Evolutionary conservation across 2,113 vertebrate genomes (phyloP).

Genomic region (Urocitellus parryii): DNA sequence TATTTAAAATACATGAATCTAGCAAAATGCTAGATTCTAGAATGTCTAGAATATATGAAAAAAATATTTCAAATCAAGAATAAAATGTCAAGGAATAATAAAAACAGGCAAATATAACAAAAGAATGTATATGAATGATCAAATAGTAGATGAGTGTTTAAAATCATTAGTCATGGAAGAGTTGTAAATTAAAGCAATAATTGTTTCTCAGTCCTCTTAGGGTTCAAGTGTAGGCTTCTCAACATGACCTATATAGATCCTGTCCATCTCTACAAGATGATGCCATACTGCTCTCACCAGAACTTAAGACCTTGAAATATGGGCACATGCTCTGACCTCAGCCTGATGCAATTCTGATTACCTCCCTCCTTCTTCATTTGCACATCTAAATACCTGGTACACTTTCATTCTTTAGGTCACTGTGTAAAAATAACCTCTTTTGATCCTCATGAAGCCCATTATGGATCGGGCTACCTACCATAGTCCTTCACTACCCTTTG

Average conservation of each 20-base stretch:
- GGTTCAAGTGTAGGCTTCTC: neutral
- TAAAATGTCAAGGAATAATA: conserved; percentile 30
- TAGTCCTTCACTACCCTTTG: too few species aligned
- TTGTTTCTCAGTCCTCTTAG: neutral
- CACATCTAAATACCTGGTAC: neutral
- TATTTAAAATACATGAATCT: neutral
- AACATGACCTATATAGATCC: neutral
- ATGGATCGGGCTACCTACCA: neutral
- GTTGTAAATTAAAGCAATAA: neutral
- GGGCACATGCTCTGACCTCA: neutral
- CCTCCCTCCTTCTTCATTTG: neutral
- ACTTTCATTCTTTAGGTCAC: neutral
- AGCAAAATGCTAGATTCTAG: neutral
- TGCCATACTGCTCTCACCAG: neutral
- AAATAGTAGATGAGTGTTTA: neutral
- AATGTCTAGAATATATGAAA: neutral
- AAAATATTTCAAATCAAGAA: neutral
- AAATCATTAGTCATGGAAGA: neutral
- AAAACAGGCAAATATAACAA: neutral
- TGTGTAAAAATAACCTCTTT: neutral
- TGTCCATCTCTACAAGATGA: neutral
- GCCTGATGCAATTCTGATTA: neutral
- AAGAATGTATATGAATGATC: neutral
- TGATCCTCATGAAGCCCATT: neutral
- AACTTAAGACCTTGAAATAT: neutral